Base-by-base conservation (phyloP, 37 sponge, comb jelly and placozoan species). In the Ianthella basta region DNA sequence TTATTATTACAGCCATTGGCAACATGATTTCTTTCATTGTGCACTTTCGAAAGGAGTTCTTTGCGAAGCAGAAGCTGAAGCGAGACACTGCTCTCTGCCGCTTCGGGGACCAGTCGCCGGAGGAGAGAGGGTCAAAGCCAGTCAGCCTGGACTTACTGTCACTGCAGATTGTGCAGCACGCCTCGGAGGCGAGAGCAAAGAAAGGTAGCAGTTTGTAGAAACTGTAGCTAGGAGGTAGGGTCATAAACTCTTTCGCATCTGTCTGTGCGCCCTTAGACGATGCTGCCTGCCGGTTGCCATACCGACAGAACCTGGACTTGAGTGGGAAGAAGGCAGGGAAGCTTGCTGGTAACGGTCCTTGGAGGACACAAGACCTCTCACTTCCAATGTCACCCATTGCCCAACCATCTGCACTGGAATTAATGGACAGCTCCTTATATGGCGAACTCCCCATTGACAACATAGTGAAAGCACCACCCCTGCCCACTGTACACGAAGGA, bases 351-450 rank as follows among this genome's bases (percentile, higher is more conserved):
- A 24, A 16, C n/a, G 32, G 60, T 37, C 60, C 34, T 23, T 33
- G 55, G 25, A 50, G 50, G 50, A 30, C 38, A 19, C 27, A 36
- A 83, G 73, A 87, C 60, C 84, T 93, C 0, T 85, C 83, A 41
- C 90, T 93, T 14, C 90, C 93, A 15, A 93, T 89, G 90, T 93
- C 93, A 34, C 93, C 93, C 32, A 89, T 89, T 12, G 55, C 59
- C 25, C 67, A 89, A 24, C 93, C 93, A 0, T 93, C 93, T 36
- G 54, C 29, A 0, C 82, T 93, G 23, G 87, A 89, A 50, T 67
- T 93, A 29, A 30, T 77, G 54, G 89, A 92, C 65, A 61, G 54
- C 21, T 75, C 78, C 38, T 44, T 75, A 50, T 75, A 53, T 29
- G 34, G 8, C 8, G 50, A 44, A 8, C 50, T 44, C 6, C 50